Conservation (phyloP, 2,113 vertebrate genomes). For the Cynoglossus semilaevis region DNA sequence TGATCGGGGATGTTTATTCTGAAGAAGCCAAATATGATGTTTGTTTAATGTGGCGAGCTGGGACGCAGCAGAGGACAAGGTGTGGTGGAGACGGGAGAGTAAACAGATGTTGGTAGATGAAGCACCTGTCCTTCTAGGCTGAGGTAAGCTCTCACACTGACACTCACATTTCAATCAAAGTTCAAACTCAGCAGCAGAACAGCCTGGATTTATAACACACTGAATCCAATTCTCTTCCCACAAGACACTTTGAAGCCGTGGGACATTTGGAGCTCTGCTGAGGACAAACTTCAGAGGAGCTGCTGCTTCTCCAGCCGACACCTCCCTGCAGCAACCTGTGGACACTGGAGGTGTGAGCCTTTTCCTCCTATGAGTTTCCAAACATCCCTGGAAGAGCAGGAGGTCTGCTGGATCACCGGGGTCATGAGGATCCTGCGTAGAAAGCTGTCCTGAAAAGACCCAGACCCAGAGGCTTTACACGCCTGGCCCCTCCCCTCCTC, state of each 20-base stretch:
- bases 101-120: slow-evolving; percentile 38
- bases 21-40: slow-evolving; percentile 8
- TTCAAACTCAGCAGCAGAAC: slow-evolving; percentile 16
- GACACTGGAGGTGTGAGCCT: slow-evolving; percentile 7
- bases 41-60: slow-evolving; percentile 23
- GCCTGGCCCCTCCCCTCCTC: slow-evolving; percentile 59
- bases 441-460: slow-evolving; percentile 51
- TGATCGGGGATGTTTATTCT: slow-evolving; percentile 28
- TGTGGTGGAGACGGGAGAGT: slow-evolving; percentile 32
- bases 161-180: not conserved
- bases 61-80: slow-evolving; percentile 18
- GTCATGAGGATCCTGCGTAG: slow-evolving; percentile 36
- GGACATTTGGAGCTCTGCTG: slow-evolving; percentile 17
- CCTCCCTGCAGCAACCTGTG: slow-evolving; percentile 30
- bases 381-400: slow-evolving; percentile 14
- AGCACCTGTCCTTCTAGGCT: slow-evolving; percentile 42
- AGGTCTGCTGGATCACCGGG: slow-evolving; percentile 49
- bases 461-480: slow-evolving; percentile 29
- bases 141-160: slow-evolving; percentile 24
- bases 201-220: slow-evolving; percentile 8
- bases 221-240: not conserved
- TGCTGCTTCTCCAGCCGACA: slow-evolving; percentile 4
- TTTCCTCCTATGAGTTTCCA: not conserved
- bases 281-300: slow-evolving; percentile 27
- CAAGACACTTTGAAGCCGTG: slow-evolving; percentile 23